Base-by-base conservation (phyloP, 1,140 invertebrate species). In the Palaemon carinicauda region DNA sequence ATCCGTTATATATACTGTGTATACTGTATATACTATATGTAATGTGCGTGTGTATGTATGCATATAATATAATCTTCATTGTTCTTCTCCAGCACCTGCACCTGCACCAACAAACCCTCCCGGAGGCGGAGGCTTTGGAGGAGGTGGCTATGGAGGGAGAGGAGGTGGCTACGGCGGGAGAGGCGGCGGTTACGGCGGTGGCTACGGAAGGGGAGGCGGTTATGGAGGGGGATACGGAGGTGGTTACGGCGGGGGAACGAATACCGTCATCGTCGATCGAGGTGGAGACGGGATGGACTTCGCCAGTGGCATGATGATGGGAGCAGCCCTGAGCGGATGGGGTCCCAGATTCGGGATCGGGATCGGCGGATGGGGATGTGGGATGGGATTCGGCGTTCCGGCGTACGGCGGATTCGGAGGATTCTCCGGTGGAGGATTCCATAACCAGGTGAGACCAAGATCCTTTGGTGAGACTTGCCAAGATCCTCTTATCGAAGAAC, bases 371-470 rank as follows among this genome's bases (percentile, higher is more conserved):
- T 74, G 71, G 17, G 24, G 75, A 15, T 53, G 50, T 53, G 54
- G 31, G 9, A 41, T 41, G 1, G 41, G 41, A 7, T 77, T 84
- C 52, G 82, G 82, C 1, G 82, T 84, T 5, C 82, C 82, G 19
- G 24, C 77, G n/a, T 53, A 56, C 73, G 54, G 24, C 9, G 81
- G 69, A 21, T 50, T 29, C 54, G 79, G 79, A 3, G 71, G 73
- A 52, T 84, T 60, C 73, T 21, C 33, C 19, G 80, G 73, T 31
- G 82, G 71, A 0, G 71, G 73, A 10, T 77, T 56, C 73, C 41
- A 84, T 50, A 84, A 84, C 19, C 73, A 77, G 82, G 82, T 77
- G 52, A 77, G 82, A n/a, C n/a, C n/a, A n/a, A n/a, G n/a, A n/a
- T n/a, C n/a, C 33, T 4, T 5, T 14, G 24, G 24, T 17, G 17